phyloP scores from a whole-genome alignment of 92 coral and sea anemone genomes.

The Parazoanthus atlanticus region DNA sequence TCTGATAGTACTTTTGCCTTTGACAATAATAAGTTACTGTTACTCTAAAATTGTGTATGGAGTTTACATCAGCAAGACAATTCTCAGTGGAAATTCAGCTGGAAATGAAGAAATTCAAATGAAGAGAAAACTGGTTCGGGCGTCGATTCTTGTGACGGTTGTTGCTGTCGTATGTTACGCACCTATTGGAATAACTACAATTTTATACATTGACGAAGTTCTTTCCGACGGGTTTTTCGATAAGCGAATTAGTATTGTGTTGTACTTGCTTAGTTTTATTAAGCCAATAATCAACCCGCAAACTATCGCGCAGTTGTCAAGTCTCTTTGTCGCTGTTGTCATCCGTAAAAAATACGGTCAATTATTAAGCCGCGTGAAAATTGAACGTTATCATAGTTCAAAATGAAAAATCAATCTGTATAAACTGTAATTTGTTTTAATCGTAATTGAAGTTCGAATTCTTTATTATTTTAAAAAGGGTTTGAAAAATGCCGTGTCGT shows the following conservation, averaged over 20 bases:
- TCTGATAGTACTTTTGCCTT: neutral
- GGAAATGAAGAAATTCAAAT: neutral
- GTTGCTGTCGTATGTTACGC: neutral
- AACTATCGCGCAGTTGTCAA: neutral
- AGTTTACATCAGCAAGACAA: conserved; percentile 7
- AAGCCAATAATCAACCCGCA: neutral
- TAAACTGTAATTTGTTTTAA: no score
- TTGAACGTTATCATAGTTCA: neutral
- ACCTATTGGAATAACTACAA: neutral
- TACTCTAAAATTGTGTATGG: neutral
- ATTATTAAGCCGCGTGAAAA: neutral
- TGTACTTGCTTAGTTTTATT: no score
- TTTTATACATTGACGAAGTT: neutral
- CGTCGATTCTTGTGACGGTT: neutral
- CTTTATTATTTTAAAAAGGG: no score
- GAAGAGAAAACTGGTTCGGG: neutral
- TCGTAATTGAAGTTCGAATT: no score
- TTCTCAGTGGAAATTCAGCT: neutral
- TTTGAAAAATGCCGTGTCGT: no score
- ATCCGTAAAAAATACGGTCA: neutral
- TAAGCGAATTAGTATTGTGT: neutral
- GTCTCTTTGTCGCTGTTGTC: neutral
- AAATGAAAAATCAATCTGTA: neutral
- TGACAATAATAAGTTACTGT: neutral
- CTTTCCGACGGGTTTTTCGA: neutral